Evolutionary conservation across 2,888 invertebrate genomes (phyloP).

Genomic region (Lasioglossum morio): DNA sequence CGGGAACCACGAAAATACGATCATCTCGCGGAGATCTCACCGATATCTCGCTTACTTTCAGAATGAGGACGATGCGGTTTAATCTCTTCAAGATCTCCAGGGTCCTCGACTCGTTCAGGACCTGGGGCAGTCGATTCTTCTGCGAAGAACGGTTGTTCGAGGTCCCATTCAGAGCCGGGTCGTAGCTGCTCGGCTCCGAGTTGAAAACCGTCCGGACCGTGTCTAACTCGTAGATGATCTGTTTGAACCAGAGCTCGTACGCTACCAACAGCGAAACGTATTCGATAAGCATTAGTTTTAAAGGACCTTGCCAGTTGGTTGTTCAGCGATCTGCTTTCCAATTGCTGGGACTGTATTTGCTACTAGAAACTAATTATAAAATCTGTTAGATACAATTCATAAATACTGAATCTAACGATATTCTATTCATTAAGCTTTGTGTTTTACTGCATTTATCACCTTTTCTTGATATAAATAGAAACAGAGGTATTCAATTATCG

Average conservation of each 20-base stretch:
- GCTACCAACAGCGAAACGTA: slow-evolving; percentile 87
- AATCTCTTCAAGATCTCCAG: slow-evolving; percentile 96
- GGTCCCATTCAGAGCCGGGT: slow-evolving; percentile 59
- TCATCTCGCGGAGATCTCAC: background rate
- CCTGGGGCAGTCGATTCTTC: slow-evolving; percentile 81
- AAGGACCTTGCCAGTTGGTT: background rate
- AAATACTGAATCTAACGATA: no score
- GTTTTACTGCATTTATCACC: no score
- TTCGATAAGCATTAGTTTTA: background rate
- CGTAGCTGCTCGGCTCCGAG: slow-evolving; percentile 74
- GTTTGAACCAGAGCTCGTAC: slow-evolving; percentile 99
- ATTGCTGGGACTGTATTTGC: background rate
- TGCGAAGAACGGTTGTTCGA: slow-evolving; percentile 58
- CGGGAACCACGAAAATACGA: background rate
- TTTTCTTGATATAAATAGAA: no score
- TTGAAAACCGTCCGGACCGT: slow-evolving; percentile 94
- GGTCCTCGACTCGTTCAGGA: slow-evolving; percentile 95
- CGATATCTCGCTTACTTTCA: slow-evolving; percentile 88
- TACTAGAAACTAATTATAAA: no score
- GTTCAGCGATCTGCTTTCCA: background rate
- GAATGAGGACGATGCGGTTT: slow-evolving; percentile 95
- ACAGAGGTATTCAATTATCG: no score
- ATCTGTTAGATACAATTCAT: no score
- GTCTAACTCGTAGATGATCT: slow-evolving; percentile 98
- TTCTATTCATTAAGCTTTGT: no score